A percentile compares a stretch with the other conserved stretches of the same genome.
phyloP scores from a whole-genome alignment of 92 coral and sea anemone species.

The Heliopora coerulea region DNA sequence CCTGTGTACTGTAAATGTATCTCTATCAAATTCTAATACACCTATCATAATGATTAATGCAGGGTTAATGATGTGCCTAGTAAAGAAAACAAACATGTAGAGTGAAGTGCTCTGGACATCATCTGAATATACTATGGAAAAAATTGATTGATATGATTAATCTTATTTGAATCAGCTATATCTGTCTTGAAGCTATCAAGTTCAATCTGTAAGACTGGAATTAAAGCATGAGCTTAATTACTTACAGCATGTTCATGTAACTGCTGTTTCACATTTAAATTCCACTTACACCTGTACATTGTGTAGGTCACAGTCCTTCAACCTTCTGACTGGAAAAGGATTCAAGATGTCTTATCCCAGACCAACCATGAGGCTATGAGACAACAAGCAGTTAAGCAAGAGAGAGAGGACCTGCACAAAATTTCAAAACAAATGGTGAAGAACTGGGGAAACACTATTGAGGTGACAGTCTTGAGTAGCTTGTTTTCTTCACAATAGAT shows the following conservation, averaged over 20 bases:
- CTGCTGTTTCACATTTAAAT: neutral
- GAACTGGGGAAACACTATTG: slow-evolving; percentile 98
- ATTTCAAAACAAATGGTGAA: slow-evolving; percentile 77
- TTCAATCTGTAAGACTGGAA: too few relatives aligned
- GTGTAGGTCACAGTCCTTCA: slow-evolving; percentile 88
- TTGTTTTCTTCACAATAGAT: too few relatives aligned
- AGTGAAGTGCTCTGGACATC: too few relatives aligned
- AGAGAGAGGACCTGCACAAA: slow-evolving; percentile 77
- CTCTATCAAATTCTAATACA: too few relatives aligned
- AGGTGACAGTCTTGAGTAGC: slow-evolving; percentile 66
- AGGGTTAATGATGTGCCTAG: too few relatives aligned
- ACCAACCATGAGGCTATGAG: slow-evolving; percentile 88
- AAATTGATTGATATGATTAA: too few relatives aligned
- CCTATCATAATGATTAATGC: too few relatives aligned
- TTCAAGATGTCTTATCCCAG: slow-evolving; percentile 83
- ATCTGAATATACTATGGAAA: too few relatives aligned
- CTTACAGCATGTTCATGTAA: neutral
- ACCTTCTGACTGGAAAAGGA: slow-evolving; percentile 90
- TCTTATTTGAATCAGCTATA: too few relatives aligned
- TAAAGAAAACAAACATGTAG: too few relatives aligned
- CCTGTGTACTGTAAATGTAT: too few relatives aligned
- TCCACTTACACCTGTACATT: neutral
- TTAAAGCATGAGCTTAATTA: neutral
- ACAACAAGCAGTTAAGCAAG: slow-evolving; percentile 62
- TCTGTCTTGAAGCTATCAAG: too few relatives aligned